A percentile compares a stretch with the other conserved stretches of the same genome.
Evolutionary conservation across 1,140 invertebrate species (phyloP).

Genomic region (Drosophila parabipectinata): DNA sequence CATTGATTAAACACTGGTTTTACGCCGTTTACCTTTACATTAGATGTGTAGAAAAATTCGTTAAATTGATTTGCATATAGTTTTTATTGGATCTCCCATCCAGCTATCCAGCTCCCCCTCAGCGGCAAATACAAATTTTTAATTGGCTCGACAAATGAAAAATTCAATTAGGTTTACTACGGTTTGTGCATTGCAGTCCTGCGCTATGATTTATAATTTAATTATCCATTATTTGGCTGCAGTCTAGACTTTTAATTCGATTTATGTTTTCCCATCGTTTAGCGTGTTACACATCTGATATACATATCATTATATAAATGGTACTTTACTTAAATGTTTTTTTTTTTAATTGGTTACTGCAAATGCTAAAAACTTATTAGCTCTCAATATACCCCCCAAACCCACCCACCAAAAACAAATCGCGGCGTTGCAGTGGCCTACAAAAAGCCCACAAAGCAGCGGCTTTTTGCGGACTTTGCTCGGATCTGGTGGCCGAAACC

Average conservation of each 20-base stretch:
- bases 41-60: conserved; percentile 81
- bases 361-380: conserved; percentile 77
- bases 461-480: background rate
- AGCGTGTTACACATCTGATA: conserved; percentile 48
- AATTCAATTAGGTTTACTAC: background rate
- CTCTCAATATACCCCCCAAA: conserved; percentile 16
- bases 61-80: conserved; percentile 79
- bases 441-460: conserved; percentile 1
- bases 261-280: conserved; percentile 35
- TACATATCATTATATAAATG: conserved; percentile 47
- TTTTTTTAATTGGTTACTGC: conserved; percentile 62
- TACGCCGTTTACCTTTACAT: conserved; percentile 64
- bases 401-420: conserved; percentile 45
- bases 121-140: conserved; percentile 67
- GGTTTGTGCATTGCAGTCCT: conserved; percentile 66
- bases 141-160: conserved; percentile 59
- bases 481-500: conserved; percentile 16
- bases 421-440: conserved; percentile 7
- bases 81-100: conserved; percentile 26
- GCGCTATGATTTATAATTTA: conserved; percentile 41
- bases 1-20: conserved; percentile 55
- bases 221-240: conserved; percentile 71
- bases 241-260: conserved; percentile 73
- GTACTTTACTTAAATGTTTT: conserved; percentile 35
- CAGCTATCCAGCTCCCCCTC: conserved; percentile 19